Evolutionary conservation across 2,888 invertebrate species (phyloP).

Genomic region (Synanthedon myopaeformis): DNA sequence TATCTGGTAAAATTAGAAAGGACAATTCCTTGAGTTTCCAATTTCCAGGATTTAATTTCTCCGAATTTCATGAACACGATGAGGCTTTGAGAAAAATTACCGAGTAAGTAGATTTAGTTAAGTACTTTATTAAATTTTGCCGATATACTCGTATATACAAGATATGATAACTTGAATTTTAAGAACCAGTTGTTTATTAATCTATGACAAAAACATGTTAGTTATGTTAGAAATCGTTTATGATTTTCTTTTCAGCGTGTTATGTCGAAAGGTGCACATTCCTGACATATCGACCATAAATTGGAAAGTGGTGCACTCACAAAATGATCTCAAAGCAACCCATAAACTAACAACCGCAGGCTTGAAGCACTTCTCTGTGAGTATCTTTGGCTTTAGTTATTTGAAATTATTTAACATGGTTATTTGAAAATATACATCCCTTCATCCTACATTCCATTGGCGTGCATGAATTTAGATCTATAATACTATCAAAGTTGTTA

Average conservation of each 20-base stretch:
- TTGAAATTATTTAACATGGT: not conserved
- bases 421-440: not conserved
- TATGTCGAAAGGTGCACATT: not conserved
- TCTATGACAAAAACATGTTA: no score
- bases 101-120: constrained; percentile 33
- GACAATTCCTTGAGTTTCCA: constrained; percentile 34
- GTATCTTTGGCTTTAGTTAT: no score
- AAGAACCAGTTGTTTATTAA: no score
- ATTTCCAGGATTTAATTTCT: constrained; percentile 44
- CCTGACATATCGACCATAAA: not conserved
- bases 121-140: no score
- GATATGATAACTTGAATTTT: not conserved
- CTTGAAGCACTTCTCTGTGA: no score
- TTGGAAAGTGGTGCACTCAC: not conserved
- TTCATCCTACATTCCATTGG: no score
- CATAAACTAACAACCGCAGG: not conserved
- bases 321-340: not conserved
- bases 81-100: constrained; percentile 44
- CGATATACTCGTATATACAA: not conserved
- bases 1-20: constrained; percentile 24
- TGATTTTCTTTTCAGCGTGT: not conserved
- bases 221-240: no score
- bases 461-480: no score
- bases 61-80: constrained; percentile 32
- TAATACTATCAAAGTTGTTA: no score